phyloP scores from a whole-genome alignment of 2,113 vertebrate species.

The Morphnarchus princeps region DNA sequence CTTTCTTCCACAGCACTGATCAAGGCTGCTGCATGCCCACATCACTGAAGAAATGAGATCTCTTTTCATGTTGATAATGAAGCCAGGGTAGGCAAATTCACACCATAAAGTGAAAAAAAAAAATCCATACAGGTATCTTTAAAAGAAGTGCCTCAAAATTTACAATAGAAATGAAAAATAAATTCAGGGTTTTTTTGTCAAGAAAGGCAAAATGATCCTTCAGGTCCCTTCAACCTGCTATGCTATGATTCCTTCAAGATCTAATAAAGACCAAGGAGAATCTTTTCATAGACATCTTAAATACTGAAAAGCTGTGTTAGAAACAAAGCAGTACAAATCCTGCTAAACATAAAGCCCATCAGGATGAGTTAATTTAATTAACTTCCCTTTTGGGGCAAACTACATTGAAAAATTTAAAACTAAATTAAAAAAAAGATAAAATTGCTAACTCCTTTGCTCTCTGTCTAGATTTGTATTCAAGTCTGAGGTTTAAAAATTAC shows the following conservation, averaged over 20 bases:
- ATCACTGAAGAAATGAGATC: accelerated
- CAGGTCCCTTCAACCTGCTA: not conserved
- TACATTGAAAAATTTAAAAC: not conserved
- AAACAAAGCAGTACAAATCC: not conserved
- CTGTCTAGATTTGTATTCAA: not conserved
- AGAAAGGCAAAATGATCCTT: not conserved
- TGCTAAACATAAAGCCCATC: not conserved
- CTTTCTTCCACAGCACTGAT: not conserved
- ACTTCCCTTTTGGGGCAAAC: not conserved
- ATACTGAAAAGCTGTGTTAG: not conserved
- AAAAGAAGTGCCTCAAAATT: not conserved
- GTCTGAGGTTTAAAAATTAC: not conserved
- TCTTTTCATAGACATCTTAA: not conserved
- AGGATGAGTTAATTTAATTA: not conserved
- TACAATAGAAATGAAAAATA: not conserved
- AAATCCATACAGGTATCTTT: not conserved
- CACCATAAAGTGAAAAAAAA: not conserved
- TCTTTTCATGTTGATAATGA: not conserved
- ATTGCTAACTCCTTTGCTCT: not conserved
- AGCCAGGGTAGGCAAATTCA: not conserved
- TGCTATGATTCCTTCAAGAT: not conserved
- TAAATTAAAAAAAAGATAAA: no score
- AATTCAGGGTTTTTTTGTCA: not conserved
- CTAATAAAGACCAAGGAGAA: not conserved
- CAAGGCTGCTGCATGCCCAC: not conserved